phyloP scores from a whole-genome alignment of 64 coral and sea anemone species.

The Montipora cactus region DNA sequence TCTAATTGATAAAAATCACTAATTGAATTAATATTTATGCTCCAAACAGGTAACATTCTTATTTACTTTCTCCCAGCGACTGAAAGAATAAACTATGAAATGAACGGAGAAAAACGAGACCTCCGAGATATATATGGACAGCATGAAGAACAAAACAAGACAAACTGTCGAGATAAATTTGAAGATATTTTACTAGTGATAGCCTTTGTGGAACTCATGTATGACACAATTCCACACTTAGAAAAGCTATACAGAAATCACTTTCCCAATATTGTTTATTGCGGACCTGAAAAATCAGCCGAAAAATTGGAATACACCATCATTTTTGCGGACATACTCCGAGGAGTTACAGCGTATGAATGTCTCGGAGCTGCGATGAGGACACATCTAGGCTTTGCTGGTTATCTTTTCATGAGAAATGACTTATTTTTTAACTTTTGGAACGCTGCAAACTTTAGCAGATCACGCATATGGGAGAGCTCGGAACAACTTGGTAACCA shows the following conservation, averaged over 20 bases:
- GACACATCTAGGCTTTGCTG: slow-evolving; percentile 39
- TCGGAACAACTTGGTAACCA: slow-evolving; percentile 67
- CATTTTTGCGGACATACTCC: slow-evolving; percentile 47
- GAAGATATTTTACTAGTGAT: slow-evolving; percentile 69
- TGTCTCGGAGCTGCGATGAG: slow-evolving; percentile 62
- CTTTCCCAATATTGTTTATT: slow-evolving; percentile 81
- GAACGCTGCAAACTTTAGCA: slow-evolving; percentile 65
- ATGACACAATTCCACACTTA: slow-evolving; percentile 60
- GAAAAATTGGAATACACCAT: slow-evolving; percentile 1
- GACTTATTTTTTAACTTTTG: slow-evolving; percentile 82
- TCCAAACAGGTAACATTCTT: slow-evolving; percentile 19
- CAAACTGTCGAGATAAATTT: slow-evolving; percentile 10
- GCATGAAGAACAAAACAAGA: neutral
- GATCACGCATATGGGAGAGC: slow-evolving; percentile 66
- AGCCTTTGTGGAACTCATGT: slow-evolving; percentile 54
- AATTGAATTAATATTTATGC: neutral
- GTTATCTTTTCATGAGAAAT: slow-evolving; percentile 89
- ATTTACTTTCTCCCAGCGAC: neutral
- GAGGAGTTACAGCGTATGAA: slow-evolving; percentile 78
- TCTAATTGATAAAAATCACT: neutral
- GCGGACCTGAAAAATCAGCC: slow-evolving; percentile 40
- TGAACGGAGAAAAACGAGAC: slow-evolving; percentile 19
- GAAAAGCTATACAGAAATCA: slow-evolving; percentile 66
- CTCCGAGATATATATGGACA: neutral
- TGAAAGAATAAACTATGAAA: neutral